Evolutionary conservation across 2,113 vertebrate species (phyloP).

Genomic region (Passer domesticus): DNA sequence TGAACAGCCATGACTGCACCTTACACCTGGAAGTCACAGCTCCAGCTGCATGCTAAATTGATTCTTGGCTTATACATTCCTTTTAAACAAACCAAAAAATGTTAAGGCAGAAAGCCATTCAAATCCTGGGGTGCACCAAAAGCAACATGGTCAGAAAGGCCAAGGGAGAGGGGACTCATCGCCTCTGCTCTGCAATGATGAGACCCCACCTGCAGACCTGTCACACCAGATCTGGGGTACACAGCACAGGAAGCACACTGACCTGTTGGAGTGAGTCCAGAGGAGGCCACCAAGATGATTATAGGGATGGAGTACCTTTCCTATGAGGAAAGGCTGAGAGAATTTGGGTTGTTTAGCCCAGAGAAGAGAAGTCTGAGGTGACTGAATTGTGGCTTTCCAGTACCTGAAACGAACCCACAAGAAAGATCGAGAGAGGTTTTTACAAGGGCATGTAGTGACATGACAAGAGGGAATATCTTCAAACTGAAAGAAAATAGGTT

Average conservation of each 20-base stretch:
- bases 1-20: not conserved
- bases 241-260: not conserved
- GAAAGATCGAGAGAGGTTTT: not conserved
- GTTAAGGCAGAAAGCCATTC: not conserved
- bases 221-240: not conserved
- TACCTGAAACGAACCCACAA: not conserved
- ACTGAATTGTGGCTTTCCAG: not conserved
- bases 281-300: not conserved
- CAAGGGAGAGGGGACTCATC: not conserved
- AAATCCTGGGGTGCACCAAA: not conserved
- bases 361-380: not conserved
- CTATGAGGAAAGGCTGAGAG: not conserved
- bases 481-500: not conserved
- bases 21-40: not conserved
- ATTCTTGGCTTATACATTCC: not conserved
- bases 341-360: not conserved
- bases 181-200: not conserved
- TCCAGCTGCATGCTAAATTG: not conserved
- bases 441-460: not conserved
- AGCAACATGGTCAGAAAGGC: rapidly evolving
- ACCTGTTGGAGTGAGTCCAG: rapidly evolving
- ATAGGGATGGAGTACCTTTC: not conserved
- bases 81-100: not conserved
- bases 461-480: not conserved
- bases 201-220: not conserved